Conservation (phyloP, 2,797 vertebrate genomes). For the Petrocephalus sullivani region DNA sequence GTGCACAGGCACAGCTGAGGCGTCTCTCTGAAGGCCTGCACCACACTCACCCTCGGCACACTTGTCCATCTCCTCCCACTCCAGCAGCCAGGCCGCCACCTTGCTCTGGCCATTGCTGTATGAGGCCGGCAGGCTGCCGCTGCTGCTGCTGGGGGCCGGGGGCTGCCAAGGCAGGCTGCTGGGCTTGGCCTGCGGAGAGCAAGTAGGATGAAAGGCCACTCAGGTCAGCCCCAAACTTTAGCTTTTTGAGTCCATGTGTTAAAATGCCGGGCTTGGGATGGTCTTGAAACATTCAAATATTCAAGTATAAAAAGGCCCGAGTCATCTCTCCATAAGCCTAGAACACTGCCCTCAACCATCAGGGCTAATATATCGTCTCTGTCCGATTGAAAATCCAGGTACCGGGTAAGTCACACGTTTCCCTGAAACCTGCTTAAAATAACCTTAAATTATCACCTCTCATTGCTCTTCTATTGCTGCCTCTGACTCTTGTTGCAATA, state of each 20-base stretch:
- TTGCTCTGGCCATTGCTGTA: slow-evolving; percentile 94
- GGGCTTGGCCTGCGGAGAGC: slow-evolving; percentile 64
- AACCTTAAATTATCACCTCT: neutral
- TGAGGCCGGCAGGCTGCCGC: slow-evolving; percentile 81
- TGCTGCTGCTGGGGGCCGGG: slow-evolving; percentile 62
- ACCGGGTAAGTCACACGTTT: neutral
- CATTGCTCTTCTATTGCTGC: no score
- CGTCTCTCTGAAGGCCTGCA: neutral
- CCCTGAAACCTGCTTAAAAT: neutral
- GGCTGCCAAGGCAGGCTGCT: slow-evolving; percentile 73
- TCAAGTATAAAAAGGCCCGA: neutral
- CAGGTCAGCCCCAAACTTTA: neutral
- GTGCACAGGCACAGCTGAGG: neutral
- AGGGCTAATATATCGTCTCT: neutral
- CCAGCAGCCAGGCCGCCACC: slow-evolving; percentile 92
- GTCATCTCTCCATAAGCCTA: neutral
- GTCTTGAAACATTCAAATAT: neutral
- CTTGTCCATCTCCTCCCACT: slow-evolving; percentile 98
- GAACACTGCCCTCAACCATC: neutral
- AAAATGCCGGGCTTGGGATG: neutral
- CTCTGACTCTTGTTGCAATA: no score
- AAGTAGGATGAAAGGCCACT: neutral
- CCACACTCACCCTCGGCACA: slow-evolving; percentile 83
- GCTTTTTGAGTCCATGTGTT: neutral
- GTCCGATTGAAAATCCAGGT: neutral